Evolutionary conservation across 2,797 vertebrate species (phyloP), one percentile per base, ranked within the genome.

Genomic region (Clarias platycephalus): DNA sequence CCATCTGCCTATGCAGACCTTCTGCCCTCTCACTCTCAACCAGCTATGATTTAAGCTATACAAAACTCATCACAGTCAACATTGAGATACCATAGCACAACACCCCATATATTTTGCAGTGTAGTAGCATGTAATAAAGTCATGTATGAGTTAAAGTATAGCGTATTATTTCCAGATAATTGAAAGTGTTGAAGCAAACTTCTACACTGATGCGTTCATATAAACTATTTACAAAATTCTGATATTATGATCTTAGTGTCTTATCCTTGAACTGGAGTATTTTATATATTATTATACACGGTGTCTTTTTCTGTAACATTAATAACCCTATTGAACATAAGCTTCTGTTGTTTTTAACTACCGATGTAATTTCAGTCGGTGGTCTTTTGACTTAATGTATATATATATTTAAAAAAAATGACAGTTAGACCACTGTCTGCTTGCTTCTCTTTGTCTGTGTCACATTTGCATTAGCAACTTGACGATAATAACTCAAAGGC

Each of bases 391-490:
- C 81, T 53, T 76, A 5, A 5, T 67, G 26, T 70, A 44, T 70
- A 34, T 24, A 5, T 37, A 28, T n/a, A n/a, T n/a, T n/a, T n/a
- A n/a, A n/a, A 79, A 80, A 68, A 77, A 53, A 26, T 44, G 75
- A 62, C 77, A 60, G 74, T 87, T 87, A 79, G 55, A 76, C 57
- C 62, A 66, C 55, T 66, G 44, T 83, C 66, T 83, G 37, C 81
- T 86, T 80, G 74, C 70, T 57, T 86, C 40, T 83, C 31, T 75
- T 80, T 58, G 24, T 75, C 34, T 72, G 57, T 40, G 24, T 62
- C 49, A 64, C 62, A 82, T 88, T 85, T 89, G 83, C 83, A 83
- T 85, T 53, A 1, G 70, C 67, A 84, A 58, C 53, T 57, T 78
- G 58, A 62, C 13, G 40, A 79, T 84, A 44, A 80, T 83, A 68